Base-by-base conservation (phyloP, 2,113 vertebrate genomes). In the Protomyctophum bolini region DNA sequence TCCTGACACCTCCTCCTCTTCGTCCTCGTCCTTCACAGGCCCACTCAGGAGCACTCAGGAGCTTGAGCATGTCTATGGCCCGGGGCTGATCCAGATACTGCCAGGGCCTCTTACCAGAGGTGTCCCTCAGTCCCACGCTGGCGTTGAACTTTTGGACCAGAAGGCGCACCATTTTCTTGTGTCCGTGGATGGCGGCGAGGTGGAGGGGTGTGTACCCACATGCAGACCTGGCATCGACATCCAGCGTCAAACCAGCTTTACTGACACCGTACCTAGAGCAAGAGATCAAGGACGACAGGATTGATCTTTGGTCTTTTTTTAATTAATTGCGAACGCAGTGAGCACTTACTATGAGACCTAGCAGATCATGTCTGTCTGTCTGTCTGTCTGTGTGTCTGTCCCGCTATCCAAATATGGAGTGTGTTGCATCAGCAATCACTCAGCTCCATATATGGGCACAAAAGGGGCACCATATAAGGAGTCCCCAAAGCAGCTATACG, bases 201-300 rank as follows among this genome's bases (percentile, higher is more conserved):
- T 99, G 98, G 56, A 98, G 87, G 0, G 98, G 94, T 0, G 98
- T 99, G 84, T 98, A 95, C 7, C 97, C 97, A 0, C 95, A 93
- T 2, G 90, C 87, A 0, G 95, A 95, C 78, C 85, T 92, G 49
- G 89, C 90, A 0, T 99, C 91, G 0, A 95, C 73, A 0, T 98
- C 91, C 2, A 98, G 92, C 4, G 58, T 64, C 83, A 96, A 49
- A 29, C 96, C 94, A 0, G 69, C 65, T 63, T 89, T 92, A 11
- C 45, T 68, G 0, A 95, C 95, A 0, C 93, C 94, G 0, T 87
- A 91, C 86, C 90, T 91, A 77, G 4, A 28, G 15, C 10, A 15
- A 58, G 57, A 9, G 57, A 10, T 1, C 58, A 58, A 9, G 29
- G 4, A 7, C 6, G 4, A 11, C 7, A 58, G 29, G 55, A 6